Conservation (phyloP, 1,140 invertebrate species). For the Anagrus nilaparvatae region DNA sequence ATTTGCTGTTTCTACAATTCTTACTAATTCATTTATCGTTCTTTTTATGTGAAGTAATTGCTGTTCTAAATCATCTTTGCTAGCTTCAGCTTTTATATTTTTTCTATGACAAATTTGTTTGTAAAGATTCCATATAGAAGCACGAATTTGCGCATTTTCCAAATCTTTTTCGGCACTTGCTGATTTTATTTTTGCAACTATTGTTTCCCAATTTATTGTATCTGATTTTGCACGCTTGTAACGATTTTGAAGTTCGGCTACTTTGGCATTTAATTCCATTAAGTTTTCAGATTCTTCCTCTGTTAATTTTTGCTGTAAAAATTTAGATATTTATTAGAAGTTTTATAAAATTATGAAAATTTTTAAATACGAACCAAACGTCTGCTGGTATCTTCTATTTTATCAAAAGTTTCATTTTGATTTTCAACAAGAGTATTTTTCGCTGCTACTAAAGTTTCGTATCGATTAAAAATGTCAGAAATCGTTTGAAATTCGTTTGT, state of each 20-base stretch:
- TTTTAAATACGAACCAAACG: conserved; percentile 26
- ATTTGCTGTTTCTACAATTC: too few species aligned
- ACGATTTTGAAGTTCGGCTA: conserved; percentile 28
- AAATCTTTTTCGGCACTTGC: conserved; percentile 24
- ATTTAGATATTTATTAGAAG: not conserved
- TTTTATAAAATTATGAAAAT: conserved; percentile 4
- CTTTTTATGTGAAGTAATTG: conserved; percentile 34
- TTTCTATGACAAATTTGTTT: conserved; percentile 34
- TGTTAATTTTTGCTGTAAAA: conserved; percentile 29
- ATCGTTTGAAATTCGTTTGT: conserved; percentile 46
- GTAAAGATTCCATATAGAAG: conserved; percentile 38
- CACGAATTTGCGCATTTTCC: conserved; percentile 26
- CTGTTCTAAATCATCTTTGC: conserved; percentile 29
- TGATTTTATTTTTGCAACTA: conserved; percentile 29
- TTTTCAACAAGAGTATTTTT: conserved; percentile 25
- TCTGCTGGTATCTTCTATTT: conserved; percentile 24
- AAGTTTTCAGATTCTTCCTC: conserved; percentile 29
- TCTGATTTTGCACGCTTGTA: conserved; percentile 25
- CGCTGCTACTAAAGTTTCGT: conserved; percentile 41
- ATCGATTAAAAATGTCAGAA: conserved; percentile 47
- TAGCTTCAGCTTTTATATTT: conserved; percentile 19
- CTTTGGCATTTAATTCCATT: conserved; percentile 32
- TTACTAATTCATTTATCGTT: conserved; percentile 29
- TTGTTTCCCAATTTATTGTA: conserved; percentile 31
- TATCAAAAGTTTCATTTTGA: conserved; percentile 27